Percentiles rank a stretch among this genome's conserved stretches.
Evolutionary conservation across 2,113 vertebrate genomes (phyloP).

Genomic region (Actenoides lindsayi): DNA sequence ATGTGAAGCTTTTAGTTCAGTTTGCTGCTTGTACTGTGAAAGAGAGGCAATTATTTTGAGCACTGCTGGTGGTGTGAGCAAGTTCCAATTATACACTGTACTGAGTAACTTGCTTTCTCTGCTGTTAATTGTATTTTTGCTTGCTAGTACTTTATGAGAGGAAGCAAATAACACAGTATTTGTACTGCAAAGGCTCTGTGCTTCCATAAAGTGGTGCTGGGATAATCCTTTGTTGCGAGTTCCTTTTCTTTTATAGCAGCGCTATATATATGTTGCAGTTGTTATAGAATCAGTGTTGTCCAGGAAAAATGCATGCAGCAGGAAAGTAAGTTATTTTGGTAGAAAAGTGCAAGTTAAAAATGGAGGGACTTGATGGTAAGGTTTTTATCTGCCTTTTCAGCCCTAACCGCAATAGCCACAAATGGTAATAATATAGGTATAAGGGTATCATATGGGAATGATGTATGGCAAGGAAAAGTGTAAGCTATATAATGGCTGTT

Average conservation of each 20-base stretch:
- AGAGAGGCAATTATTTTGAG: slow-evolving; percentile 53
- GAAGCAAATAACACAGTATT: slow-evolving; percentile 35
- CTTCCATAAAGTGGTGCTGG: background rate
- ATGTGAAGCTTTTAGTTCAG: slow-evolving; percentile 43
- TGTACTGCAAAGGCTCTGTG: background rate
- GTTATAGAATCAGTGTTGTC: background rate
- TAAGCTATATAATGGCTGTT: background rate
- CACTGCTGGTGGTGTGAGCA: slow-evolving; percentile 41
- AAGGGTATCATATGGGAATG: accelerated
- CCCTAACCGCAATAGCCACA: background rate
- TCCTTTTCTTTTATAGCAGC: background rate
- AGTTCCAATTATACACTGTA: slow-evolving; percentile 55
- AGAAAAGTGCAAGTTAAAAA: slow-evolving; percentile 12
- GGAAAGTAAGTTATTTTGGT: background rate
- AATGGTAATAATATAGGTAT: background rate
- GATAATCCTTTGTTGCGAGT: background rate
- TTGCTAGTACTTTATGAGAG: slow-evolving; percentile 21
- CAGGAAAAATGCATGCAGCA: background rate
- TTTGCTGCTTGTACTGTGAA: slow-evolving; percentile 26
- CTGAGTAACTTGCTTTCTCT: slow-evolving; percentile 63
- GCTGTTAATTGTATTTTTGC: slow-evolving; percentile 71
- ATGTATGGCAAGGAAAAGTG: background rate
- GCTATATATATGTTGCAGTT: background rate
- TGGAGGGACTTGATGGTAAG: background rate
- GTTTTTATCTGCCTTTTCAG: background rate